Base-by-base conservation (phyloP, 2,797 vertebrate genomes). In the Tragelaphus eurycerus region DNA sequence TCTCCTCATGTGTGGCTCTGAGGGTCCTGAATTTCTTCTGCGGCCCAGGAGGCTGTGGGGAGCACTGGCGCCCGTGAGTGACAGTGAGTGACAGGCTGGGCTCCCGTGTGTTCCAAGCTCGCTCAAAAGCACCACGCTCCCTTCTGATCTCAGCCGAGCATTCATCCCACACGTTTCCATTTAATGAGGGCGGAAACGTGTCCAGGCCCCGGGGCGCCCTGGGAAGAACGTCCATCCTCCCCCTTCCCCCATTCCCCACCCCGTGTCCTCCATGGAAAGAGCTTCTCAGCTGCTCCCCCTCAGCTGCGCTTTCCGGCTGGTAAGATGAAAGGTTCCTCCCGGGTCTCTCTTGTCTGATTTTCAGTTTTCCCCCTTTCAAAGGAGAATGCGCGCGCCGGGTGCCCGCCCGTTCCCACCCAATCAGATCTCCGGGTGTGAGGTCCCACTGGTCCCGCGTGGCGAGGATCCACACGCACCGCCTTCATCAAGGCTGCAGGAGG, bases 281-380 rank as follows among this genome's bases (percentile, higher is more conserved):
- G 1, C n/a, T 81, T 93, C 83, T 10, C 55, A 25, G 81, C 46
- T 82, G 59, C 29, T 92, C 43, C 92, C n/a, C 6, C 27, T 76
- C 64, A 23, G 34, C 67, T 11, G 9, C 19, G 11, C 82, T 84
- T 89, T 78, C 82, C 21, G 48, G 46, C 3, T 9, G 34, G 23
- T 29, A 15, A 95, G 55, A 60, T 3, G 54, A 93, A 88, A 78
- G 38, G 13, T 29, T 81, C 31, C 23, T 84, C 62, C 9, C 6
- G 13, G 10, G 31, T 31, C 74, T 57, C 7, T 46, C 52, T 76
- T 31, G 23, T 74, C 4, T 7, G 8, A 55, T 15, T 46, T 48
- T 64, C 27, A 38, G 23, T n/a, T 43, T 46, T 38, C 29, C 3
- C 31, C 17, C n/a, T 60, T 90, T 95, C 93, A 90, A 93, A 95